Percentiles rank a stretch among this genome's conserved stretches.
phyloP scores from a whole-genome alignment of 2,888 invertebrate genomes.

The Eupithecia subumbrata region DNA sequence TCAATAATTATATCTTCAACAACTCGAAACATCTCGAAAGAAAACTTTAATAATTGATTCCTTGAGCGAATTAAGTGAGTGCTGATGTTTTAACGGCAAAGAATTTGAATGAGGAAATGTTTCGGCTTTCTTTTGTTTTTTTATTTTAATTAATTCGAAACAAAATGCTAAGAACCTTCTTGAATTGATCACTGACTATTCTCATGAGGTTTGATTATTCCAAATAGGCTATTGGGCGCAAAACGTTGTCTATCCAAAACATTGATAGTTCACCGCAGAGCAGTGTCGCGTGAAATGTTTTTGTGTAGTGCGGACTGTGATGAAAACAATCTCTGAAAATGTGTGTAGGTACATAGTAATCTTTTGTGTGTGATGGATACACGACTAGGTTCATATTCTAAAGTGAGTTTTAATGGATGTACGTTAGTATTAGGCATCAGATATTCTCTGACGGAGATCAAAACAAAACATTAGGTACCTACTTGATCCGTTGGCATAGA shows the following conservation, averaged over 20 bases:
- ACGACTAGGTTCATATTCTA: not conserved
- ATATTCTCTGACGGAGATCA: not conserved
- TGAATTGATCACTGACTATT: not conserved
- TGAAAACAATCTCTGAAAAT: not conserved
- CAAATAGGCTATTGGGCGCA: not conserved
- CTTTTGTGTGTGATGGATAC: not conserved
- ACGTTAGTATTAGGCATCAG: not conserved
- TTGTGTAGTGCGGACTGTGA: not conserved
- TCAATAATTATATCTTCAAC: slow-evolving; percentile 44
- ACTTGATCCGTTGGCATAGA: not conserved
- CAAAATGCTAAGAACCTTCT: not conserved
- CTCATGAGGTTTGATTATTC: not conserved
- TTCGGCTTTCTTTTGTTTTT: not conserved
- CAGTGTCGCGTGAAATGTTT: not conserved
- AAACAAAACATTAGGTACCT: not conserved
- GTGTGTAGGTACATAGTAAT: not conserved
- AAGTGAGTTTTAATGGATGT: not conserved
- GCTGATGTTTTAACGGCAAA: slow-evolving; percentile 8
- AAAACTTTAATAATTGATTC: slow-evolving; percentile 33
- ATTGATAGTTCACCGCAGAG: not conserved
- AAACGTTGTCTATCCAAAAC: not conserved
- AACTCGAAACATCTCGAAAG: slow-evolving; percentile 47
- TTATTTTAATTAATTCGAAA: not conserved
- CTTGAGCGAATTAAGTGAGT: slow-evolving; percentile 2
- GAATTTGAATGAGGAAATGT: not conserved